phyloP scores from a whole-genome alignment of 35 echinoderm and acorn worm species.

The Strongylocentrotus purpuratus region DNA sequence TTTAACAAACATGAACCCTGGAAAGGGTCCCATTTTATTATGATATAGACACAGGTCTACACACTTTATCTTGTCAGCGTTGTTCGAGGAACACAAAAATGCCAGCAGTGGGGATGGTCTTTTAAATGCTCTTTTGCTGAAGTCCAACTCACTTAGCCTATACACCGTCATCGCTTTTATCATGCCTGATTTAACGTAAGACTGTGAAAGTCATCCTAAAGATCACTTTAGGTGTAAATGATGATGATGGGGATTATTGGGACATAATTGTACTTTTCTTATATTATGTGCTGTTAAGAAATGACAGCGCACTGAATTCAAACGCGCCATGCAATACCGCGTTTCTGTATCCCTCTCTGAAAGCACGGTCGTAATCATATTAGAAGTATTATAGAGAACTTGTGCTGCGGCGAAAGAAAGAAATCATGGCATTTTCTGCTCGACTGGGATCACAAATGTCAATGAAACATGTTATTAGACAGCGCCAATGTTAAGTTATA shows the following conservation, averaged over 20 bases:
- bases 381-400: neutral
- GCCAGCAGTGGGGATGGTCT: neutral
- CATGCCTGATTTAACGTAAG: constrained; percentile 1
- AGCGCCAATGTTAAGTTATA: neutral
- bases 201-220: neutral
- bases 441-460: neutral
- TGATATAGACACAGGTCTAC: neutral
- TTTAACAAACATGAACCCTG: neutral
- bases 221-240: constrained; percentile 12
- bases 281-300: neutral
- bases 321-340: neutral
- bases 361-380: neutral
- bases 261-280: neutral
- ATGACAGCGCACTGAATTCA: neutral
- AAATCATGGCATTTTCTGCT: neutral
- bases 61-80: neutral
- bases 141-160: neutral
- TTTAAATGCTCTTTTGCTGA: neutral
- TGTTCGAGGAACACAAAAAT: neutral
- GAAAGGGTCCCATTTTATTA: neutral
- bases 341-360: neutral
- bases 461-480: constrained; percentile 12
- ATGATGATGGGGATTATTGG: neutral
- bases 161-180: neutral
- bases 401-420: neutral